Evolutionary conservation across 2,113 vertebrate species (phyloP).

Genomic region (Kryptolebias marmoratus): DNA sequence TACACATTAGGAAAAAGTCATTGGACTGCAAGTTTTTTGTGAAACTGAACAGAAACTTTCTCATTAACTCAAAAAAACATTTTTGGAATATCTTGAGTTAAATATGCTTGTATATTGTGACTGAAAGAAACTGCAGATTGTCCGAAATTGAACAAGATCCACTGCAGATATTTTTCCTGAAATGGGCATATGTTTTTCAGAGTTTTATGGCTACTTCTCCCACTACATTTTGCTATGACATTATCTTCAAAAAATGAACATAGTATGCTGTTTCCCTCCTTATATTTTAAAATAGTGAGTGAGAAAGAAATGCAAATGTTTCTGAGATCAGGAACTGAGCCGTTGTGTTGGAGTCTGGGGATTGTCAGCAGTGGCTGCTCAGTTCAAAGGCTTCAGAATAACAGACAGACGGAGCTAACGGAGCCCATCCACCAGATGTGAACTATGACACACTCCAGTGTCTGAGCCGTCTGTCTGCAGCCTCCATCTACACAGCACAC

Average conservation of each 20-base stretch:
- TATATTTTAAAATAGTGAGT: constrained; percentile 25
- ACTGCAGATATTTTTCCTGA: not conserved
- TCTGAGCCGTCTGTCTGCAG: constrained; percentile 46
- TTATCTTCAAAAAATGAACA: constrained; percentile 23
- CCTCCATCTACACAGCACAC: constrained; percentile 40
- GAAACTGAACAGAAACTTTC: constrained; percentile 5
- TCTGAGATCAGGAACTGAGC: constrained; percentile 22
- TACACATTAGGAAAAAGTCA: constrained; percentile 43
- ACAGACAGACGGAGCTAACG: constrained; percentile 60
- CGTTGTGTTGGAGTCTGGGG: constrained; percentile 62
- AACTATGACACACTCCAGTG: constrained; percentile 63
- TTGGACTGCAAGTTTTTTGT: constrained; percentile 35
- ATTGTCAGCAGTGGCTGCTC: constrained; percentile 75
- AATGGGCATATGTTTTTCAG: not conserved
- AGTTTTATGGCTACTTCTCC: not conserved
- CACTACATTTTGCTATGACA: not conserved
- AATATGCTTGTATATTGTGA: constrained; percentile 3
- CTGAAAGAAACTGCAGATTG: constrained; percentile 9
- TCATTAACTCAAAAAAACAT: not conserved
- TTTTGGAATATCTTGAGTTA: not conserved
- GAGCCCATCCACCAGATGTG: constrained; percentile 74
- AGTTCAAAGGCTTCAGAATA: constrained; percentile 72
- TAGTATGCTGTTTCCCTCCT: constrained; percentile 3
- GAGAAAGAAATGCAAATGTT: constrained; percentile 22
- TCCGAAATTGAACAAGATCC: not conserved